Percentiles rank a stretch among this genome's conserved stretches.
Evolutionary conservation across 2,113 vertebrate genomes (phyloP).

Genomic region (Zapus hudsonius): DNA sequence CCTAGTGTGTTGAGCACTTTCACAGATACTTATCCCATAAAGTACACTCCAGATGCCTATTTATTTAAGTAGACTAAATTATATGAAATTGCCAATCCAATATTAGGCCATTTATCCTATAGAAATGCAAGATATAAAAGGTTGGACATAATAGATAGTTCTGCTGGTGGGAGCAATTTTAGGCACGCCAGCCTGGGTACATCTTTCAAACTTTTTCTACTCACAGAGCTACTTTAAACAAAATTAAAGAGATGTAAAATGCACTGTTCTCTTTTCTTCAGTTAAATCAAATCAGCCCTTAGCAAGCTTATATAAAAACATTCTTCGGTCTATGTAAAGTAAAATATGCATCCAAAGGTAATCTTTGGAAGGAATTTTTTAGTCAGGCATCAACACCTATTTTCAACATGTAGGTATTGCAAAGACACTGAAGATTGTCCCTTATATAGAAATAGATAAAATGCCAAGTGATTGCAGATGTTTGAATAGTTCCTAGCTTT

Average conservation of each 20-base stretch:
- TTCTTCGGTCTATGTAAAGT: background rate
- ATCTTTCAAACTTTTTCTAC: background rate
- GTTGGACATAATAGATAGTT: background rate
- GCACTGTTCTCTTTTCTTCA: background rate
- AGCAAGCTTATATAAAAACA: background rate
- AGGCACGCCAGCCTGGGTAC: background rate
- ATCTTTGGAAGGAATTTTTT: background rate
- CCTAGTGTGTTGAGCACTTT: background rate
- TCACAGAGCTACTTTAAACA: background rate
- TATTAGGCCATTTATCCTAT: background rate
- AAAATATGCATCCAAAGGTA: background rate
- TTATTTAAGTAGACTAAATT: background rate
- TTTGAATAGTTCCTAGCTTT: background rate
- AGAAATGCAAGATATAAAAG: slow-evolving; percentile 34
- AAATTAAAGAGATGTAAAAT: slow-evolving; percentile 8
- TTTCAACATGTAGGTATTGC: background rate
- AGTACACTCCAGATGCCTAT: background rate
- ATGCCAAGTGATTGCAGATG: background rate
- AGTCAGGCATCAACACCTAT: background rate
- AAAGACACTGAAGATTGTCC: background rate
- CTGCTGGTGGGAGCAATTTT: background rate
- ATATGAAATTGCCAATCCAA: background rate
- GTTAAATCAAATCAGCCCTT: background rate
- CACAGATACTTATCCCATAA: background rate
- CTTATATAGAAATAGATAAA: background rate